A percentile compares a stretch with the other conserved stretches of the same genome.
These are phyloP conservation scores for Helicolenus hilgendorfi DNA, from an alignment of 2,797 vertebrate species.

Conservation along the genomic window DNA sequence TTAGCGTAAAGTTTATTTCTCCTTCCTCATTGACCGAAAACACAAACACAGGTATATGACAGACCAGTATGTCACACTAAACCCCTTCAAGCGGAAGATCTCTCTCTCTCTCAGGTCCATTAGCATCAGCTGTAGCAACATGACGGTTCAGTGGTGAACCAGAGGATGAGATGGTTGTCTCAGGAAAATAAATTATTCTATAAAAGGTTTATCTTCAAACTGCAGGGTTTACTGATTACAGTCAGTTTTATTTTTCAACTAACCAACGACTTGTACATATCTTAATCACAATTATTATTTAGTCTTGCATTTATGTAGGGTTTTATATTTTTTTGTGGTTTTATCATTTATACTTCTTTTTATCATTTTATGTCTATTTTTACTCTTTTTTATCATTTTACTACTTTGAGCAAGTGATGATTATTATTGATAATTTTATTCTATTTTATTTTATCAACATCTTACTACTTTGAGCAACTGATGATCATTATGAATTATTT, in stretches of 20 bases:
- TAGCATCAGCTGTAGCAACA: constrained; percentile 38
- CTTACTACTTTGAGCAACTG: no score
- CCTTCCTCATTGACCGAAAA: background rate
- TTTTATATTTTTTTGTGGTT: no score
- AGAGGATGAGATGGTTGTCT: background rate
- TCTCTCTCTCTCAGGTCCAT: background rate
- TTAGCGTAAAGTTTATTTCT: constrained; percentile 30
- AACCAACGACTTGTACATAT: background rate
- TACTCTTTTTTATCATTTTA: no score
- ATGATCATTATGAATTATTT: no score
- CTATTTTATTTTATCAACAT: no score
- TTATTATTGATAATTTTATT: no score
- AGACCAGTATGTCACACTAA: constrained; percentile 3
- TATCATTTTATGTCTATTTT: no score
- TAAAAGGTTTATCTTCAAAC: background rate
- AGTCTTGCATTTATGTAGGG: no score
- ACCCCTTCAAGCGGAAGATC: background rate
- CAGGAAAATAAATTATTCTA: background rate
- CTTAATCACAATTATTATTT: background rate
- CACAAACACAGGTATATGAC: background rate
- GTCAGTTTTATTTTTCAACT: background rate
- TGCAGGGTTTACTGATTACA: no score
- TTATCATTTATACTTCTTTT: no score
- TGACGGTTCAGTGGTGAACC: background rate
- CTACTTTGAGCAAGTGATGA: no score